These are phyloP conservation scores for Pelvicachromis taeniatus DNA, from an alignment of 2,113 vertebrate species.

Conservation along the genomic window DNA sequence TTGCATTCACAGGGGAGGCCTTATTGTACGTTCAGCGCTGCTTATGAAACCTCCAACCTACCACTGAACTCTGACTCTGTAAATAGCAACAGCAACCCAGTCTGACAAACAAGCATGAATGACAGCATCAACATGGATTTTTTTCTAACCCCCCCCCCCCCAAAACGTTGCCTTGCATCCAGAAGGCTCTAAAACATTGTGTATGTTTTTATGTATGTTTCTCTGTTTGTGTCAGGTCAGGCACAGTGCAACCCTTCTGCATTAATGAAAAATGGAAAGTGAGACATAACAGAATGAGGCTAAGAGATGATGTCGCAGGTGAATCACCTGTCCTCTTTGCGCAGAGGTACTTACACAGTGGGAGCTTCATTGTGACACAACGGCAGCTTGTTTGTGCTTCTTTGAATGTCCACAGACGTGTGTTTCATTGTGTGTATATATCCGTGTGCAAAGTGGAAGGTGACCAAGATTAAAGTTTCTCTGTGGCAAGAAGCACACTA, in stretches of 20 bases:
- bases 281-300: background rate
- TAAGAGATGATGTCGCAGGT: constrained; percentile 1
- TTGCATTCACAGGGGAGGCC: background rate
- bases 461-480: constrained; percentile 24
- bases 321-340: constrained; percentile 12
- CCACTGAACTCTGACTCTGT: background rate
- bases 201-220: background rate
- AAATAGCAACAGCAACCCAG: background rate
- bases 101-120: background rate
- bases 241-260: background rate
- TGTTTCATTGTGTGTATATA: background rate
- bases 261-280: background rate
- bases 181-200: background rate
- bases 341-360: background rate
- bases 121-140: background rate
- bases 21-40: background rate
- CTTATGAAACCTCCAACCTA: background rate
- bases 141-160: too few species aligned
- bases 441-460: constrained; percentile 8
- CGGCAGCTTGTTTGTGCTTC: background rate
- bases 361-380: background rate
- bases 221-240: background rate
- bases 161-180: too few species aligned
- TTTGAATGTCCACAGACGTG: background rate
- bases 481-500: background rate